Base-by-base conservation (phyloP, 2,113 vertebrate species). In the Syngnathus floridae region DNA sequence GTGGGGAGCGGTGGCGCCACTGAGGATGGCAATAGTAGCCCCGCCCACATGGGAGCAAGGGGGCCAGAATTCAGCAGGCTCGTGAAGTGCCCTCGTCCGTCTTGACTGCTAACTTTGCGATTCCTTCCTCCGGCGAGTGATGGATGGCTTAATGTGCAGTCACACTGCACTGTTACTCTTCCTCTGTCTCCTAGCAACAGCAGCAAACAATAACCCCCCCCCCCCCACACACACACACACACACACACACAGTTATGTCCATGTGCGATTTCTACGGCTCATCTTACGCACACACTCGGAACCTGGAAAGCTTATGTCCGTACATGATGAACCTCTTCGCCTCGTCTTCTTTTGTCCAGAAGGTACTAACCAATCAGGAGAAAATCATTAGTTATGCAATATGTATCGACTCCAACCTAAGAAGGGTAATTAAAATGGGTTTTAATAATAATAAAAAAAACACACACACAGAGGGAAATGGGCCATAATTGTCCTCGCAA, bases 181-280 rank as follows among this genome's bases (percentile, higher is more conserved):
- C 38, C n/a, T 61, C 41, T 2, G 78, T 88, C 71, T 72, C 84
- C 78, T 72, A 87, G 86, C 87, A 88, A 80, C 86, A 70, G 57
- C 49, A 72, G 77, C 64, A 86, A 88, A 89, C 87, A 89, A 86
- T 84, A 74, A 70, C 60, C 2, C 1, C 74, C 64, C 19, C 71
- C 22, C 22, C 22, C 22, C 22, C 22, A 1, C 22, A 22, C 22
- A 22, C 22, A 69, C 69, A 58, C 22, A 22, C 22, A 69, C 69
- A 58, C 70, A 65, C 26, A 3, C 3, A 31, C 26, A 21, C 40
- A 49, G 19, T 35, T 68, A 72, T 64, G 59, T 72, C 67, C 62
- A 69, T 3, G 22, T 51, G 60, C 76, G 78, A 81, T 89, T 84
- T 84, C 76, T 64, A 46, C 38, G 16, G 49, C 36, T 7, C 19